phyloP scores from a whole-genome alignment of 2,888 invertebrate genomes.

The Coelinius sp. region DNA sequence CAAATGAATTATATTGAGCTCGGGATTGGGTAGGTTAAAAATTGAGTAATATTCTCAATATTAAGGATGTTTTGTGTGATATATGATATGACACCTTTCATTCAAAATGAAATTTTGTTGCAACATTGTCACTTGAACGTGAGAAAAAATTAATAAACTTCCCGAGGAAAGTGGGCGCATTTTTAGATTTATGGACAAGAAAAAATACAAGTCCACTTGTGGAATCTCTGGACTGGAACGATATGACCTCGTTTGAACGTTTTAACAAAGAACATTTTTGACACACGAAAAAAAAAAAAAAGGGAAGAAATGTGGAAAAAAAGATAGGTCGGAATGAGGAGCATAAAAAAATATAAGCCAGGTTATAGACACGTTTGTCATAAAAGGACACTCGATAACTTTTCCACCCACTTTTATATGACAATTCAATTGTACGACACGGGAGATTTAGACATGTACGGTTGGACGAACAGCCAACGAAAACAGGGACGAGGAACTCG shows the following conservation, averaged over 20 bases:
- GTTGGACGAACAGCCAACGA: constrained; percentile 13
- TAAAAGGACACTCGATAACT: constrained; percentile 24
- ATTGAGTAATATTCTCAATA: background rate
- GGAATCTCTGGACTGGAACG: background rate
- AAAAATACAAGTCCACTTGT: constrained; percentile 2
- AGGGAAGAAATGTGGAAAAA: background rate
- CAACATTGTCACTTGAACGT: background rate
- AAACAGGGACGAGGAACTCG: constrained; percentile 3
- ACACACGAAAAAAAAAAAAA: too few species aligned
- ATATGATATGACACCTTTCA: background rate
- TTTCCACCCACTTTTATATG: constrained; percentile 8
- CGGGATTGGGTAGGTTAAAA: background rate
- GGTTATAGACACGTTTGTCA: constrained; percentile 4
- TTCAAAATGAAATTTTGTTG: background rate
- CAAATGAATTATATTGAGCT: background rate
- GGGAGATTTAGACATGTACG: constrained; percentile 1
- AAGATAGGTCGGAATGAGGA: background rate
- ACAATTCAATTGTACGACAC: constrained; percentile 20
- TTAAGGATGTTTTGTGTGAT: too few species aligned
- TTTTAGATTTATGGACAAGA: background rate
- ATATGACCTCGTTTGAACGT: background rate
- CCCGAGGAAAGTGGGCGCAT: background rate
- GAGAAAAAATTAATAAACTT: constrained; percentile 24
- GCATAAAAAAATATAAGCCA: constrained; percentile 11
- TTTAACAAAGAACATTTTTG: background rate